Evolutionary conservation across 2,113 vertebrate species (phyloP).

Genomic region (Theropithecus gelada): DNA sequence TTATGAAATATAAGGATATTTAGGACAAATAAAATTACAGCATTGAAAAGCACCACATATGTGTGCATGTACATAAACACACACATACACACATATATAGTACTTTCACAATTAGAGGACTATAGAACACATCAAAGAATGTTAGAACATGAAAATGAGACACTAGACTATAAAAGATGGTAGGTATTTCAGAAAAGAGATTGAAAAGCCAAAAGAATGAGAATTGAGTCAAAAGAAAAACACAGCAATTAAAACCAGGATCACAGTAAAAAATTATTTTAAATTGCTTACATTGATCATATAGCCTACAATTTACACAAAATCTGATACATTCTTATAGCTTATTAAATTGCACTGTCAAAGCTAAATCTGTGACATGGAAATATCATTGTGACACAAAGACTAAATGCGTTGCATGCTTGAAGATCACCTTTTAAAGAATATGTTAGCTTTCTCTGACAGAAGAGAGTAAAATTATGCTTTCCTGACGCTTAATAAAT

Average conservation of each 20-base stretch:
- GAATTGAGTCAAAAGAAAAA: background rate
- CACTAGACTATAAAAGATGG: background rate
- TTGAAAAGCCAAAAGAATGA: background rate
- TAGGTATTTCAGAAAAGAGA: background rate
- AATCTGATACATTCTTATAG: background rate
- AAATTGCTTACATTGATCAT: background rate
- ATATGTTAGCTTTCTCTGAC: background rate
- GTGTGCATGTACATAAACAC: background rate
- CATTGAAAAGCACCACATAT: background rate
- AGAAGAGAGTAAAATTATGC: slow-evolving; percentile 6
- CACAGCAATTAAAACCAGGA: background rate
- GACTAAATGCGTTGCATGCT: background rate
- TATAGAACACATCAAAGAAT: background rate
- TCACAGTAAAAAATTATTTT: background rate
- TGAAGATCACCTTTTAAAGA: background rate
- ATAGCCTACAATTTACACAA: background rate
- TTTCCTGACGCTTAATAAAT: slow-evolving; percentile 28
- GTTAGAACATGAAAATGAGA: background rate
- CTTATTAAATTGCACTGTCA: background rate
- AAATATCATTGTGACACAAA: background rate
- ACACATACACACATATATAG: background rate
- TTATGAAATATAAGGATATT: background rate
- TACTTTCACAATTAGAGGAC: background rate
- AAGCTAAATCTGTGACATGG: background rate
- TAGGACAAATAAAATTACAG: background rate